A percentile compares a stretch with the other conserved stretches of the same genome.
Evolutionary conservation across 2,113 vertebrate genomes (phyloP).

Genomic region (Chrysemys picta): DNA sequence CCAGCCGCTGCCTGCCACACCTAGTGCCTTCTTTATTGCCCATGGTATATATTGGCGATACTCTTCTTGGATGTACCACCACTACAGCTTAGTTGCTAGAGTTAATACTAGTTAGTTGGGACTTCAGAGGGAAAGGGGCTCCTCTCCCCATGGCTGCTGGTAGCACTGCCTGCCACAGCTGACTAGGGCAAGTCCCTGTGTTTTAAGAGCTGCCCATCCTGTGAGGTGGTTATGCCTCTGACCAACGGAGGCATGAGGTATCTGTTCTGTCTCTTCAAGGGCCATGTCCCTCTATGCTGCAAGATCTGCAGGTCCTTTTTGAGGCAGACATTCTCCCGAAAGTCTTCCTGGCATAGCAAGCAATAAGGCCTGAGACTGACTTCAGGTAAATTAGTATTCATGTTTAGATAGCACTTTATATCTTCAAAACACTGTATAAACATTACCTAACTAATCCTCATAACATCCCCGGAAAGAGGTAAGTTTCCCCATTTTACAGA

Average conservation of each 20-base stretch:
- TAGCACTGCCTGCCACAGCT: background rate
- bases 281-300: background rate
- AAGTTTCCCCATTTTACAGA: background rate
- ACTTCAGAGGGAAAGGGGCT: background rate
- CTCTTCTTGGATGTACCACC: background rate
- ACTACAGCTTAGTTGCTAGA: background rate
- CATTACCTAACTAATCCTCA: background rate
- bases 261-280: background rate
- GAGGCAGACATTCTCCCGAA: background rate
- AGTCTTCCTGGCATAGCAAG: background rate
- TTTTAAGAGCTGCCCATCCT: background rate
- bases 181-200: background rate
- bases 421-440: background rate
- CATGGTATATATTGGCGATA: background rate
- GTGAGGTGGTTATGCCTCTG: background rate
- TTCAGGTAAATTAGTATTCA: background rate
- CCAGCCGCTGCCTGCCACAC: background rate
- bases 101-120: background rate
- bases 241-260: background rate
- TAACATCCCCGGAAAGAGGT: background rate
- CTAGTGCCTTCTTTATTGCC: background rate
- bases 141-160: background rate
- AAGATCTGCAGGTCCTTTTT: background rate
- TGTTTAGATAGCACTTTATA: background rate
- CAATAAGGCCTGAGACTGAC: background rate